Percentiles rank a stretch among this genome's conserved stretches.
Conservation (phyloP, 2,113 vertebrate genomes). For the Vireo altiloquus region DNA sequence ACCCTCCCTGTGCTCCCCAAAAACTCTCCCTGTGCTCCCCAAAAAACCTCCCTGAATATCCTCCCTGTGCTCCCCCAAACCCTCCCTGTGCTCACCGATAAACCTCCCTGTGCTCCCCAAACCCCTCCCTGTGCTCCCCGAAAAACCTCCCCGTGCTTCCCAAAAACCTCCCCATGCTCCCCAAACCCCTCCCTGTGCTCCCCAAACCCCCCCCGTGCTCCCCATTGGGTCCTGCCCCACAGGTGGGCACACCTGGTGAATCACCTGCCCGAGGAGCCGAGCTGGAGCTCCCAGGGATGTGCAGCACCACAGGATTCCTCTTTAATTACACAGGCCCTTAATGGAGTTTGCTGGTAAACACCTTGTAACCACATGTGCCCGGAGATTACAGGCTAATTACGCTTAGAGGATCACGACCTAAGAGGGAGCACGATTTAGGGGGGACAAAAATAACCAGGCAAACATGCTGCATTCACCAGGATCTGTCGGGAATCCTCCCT, state of each 20-base stretch:
- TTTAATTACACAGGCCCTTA: slow-evolving; percentile 52
- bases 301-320: neutral
- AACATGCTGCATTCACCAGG: neutral
- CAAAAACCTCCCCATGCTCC: too few relatives aligned
- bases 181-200: too few relatives aligned
- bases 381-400: slow-evolving; percentile 29
- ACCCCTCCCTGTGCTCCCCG: too few relatives aligned
- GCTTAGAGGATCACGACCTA: slow-evolving; percentile 45
- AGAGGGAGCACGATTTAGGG: neutral
- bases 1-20: too few relatives aligned
- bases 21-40: too few relatives aligned
- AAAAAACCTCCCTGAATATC: too few relatives aligned
- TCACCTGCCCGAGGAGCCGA: neutral
- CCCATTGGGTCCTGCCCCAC: neutral
- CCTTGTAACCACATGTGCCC: slow-evolving; percentile 29
- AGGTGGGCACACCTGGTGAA: neutral
- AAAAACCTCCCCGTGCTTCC: too few relatives aligned
- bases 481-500: neutral
- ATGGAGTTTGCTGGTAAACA: slow-evolving; percentile 62
- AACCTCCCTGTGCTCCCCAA: too few relatives aligned
- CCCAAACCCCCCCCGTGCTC: neutral
- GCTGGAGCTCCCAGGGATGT: neutral
- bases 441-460: slow-evolving; percentile 49
- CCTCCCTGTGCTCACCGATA: too few relatives aligned
- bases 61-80: too few relatives aligned